Percentiles rank a stretch among this genome's conserved stretches.
These are phyloP conservation scores for Macrocentrus cingulum DNA, from an alignment of 1,140 invertebrate genomes.

Conservation along the genomic window DNA sequence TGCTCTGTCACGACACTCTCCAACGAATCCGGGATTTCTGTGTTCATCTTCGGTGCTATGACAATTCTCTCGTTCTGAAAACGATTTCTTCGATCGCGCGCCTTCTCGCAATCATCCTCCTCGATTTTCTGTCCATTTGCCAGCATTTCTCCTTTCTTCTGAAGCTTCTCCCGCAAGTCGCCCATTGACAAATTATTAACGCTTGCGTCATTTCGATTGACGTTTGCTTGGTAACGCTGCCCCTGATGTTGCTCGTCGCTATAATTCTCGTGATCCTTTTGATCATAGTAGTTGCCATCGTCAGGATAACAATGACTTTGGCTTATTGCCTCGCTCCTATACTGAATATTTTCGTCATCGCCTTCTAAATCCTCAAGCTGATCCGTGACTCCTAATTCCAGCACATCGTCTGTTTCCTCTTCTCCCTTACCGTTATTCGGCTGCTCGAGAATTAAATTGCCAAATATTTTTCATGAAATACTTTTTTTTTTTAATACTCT, in stretches of 20 bases:
- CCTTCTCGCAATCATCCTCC: conserved; percentile 52
- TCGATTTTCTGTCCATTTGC: conserved; percentile 43
- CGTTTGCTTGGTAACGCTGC: conserved; percentile 18
- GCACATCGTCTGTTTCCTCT: conserved; percentile 57
- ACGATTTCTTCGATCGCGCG: conserved; percentile 49
- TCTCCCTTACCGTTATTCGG: conserved; percentile 59
- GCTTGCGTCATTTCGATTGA: too few relatives aligned
- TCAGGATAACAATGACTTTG: conserved; percentile 44
- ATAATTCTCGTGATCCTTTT: conserved; percentile 33
- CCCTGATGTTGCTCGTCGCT: conserved; percentile 26
- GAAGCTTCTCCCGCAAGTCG: conserved; percentile 49
- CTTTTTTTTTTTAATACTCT: conserved; percentile 8
- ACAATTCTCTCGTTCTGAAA: conserved; percentile 52
- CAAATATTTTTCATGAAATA: conserved; percentile 50
- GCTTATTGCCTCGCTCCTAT: conserved; percentile 39
- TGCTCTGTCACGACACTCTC: conserved; percentile 51
- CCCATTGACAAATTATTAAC: conserved; percentile 27
- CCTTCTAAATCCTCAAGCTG: conserved; percentile 56
- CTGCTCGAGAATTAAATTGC: conserved; percentile 59
- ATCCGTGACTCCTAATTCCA: conserved; percentile 56
- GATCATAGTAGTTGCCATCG: conserved; percentile 34
- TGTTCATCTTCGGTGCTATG: conserved; percentile 47
- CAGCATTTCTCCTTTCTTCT: conserved; percentile 35
- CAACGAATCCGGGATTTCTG: conserved; percentile 50
- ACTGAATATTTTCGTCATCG: conserved; percentile 54